These are phyloP conservation scores for Poecilia picta DNA, from an alignment of 2,797 vertebrate genomes.

Conservation along the genomic window DNA sequence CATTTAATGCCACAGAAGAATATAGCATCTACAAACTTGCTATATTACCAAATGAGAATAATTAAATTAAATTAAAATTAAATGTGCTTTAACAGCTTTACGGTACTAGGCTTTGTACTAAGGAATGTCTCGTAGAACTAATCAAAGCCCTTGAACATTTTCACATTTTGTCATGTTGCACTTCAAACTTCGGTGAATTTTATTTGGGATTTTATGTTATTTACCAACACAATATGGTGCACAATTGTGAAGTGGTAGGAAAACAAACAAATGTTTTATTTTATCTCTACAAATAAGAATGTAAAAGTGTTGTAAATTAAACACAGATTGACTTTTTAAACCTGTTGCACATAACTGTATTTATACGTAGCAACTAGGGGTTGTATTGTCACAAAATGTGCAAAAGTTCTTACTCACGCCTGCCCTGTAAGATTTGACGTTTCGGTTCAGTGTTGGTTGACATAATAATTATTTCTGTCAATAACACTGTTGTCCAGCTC, in stretches of 20 bases:
- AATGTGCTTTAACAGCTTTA: neutral
- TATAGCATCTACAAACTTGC: neutral
- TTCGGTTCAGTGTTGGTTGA: slow-evolving; percentile 13
- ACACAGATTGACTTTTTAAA: neutral
- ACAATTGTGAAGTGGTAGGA: neutral
- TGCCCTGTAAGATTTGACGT: neutral
- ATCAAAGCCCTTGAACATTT: neutral
- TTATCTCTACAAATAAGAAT: neutral
- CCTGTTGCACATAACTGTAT: neutral
- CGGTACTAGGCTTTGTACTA: too few species aligned
- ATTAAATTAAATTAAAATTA: too few species aligned
- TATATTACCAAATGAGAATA: neutral
- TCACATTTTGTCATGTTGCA: neutral
- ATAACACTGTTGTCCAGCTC: slow-evolving; percentile 22
- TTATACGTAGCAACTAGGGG: neutral
- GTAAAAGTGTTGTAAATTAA: neutral
- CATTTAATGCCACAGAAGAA: slow-evolving; percentile 6
- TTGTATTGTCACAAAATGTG: neutral
- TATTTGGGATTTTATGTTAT: neutral
- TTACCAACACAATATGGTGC: neutral
- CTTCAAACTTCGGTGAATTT: neutral
- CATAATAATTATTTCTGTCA: slow-evolving; percentile 7
- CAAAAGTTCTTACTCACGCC: neutral
- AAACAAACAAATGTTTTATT: neutral
- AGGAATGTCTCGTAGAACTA: neutral